A percentile compares a stretch with the other conserved stretches of the same genome.
Conservation (phyloP, 2,797 vertebrate species). For the Tokudaia muenninki region DNA sequence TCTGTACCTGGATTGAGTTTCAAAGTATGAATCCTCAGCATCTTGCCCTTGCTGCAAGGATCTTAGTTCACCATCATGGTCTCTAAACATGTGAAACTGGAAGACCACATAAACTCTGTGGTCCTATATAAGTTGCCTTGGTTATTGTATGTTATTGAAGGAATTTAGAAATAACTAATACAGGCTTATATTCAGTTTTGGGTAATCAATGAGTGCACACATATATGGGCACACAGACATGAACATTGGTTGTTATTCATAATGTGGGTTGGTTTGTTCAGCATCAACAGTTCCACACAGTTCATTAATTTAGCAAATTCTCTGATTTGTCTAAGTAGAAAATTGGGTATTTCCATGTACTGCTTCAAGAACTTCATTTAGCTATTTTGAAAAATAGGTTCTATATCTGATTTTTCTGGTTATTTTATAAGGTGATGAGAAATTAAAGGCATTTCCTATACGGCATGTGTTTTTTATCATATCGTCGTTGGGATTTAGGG, state of each 20-base stretch:
- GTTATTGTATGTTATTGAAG: neutral
- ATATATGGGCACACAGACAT: neutral
- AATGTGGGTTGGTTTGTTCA: neutral
- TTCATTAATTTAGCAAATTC: neutral
- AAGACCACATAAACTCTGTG: neutral
- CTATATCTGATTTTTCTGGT: conserved; percentile 50
- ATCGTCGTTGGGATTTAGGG: neutral
- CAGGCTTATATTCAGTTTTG: neutral
- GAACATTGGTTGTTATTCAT: neutral
- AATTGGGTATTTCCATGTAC: neutral
- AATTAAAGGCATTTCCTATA: conserved; percentile 67
- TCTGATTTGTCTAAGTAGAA: neutral
- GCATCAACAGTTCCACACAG: neutral
- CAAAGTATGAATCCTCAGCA: neutral
- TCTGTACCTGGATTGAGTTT: neutral
- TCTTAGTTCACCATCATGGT: neutral
- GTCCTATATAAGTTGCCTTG: neutral
- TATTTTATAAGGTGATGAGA: conserved; percentile 66
- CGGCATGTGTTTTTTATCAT: conserved; percentile 58
- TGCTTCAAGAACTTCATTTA: conserved; percentile 18
- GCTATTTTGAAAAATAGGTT: conserved; percentile 45
- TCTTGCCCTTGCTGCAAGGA: neutral
- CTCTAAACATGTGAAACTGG: neutral
- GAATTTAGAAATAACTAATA: neutral
- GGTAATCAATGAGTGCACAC: neutral